Percentiles rank a stretch among this genome's conserved stretches.
These are phyloP conservation scores for Callosobruchus maculatus DNA, from an alignment of 2,888 invertebrate genomes.

Conservation along the genomic window DNA sequence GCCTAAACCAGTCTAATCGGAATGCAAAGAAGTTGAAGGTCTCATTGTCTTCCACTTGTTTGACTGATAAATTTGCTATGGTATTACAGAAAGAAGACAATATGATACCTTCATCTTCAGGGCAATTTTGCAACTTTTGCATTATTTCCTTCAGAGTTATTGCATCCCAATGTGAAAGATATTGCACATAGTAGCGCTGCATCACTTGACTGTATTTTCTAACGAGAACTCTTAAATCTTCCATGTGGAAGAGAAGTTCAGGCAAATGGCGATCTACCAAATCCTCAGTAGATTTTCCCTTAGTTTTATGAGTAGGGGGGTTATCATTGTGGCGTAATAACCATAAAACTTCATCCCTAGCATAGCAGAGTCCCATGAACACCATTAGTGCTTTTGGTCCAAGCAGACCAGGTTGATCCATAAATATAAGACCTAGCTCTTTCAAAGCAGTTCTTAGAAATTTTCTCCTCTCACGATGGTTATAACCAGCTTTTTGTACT, in stretches of 20 bases:
- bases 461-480: conserved; percentile 93
- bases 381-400: conserved; percentile 97
- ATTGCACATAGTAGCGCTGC: conserved; percentile 96
- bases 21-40: conserved; percentile 93
- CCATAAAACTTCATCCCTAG: conserved; percentile 97
- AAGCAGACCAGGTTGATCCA: conserved; percentile 95
- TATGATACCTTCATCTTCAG: conserved; percentile 94
- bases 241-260: conserved; percentile 96
- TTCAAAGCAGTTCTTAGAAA: conserved; percentile 93
- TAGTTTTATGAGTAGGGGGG: conserved; percentile 82
- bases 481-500: conserved; percentile 83
- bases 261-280: conserved; percentile 94
- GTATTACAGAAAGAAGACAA: conserved; percentile 89
- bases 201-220: conserved; percentile 77
- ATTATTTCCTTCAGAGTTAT: conserved; percentile 81
- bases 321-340: conserved; percentile 93
- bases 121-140: conserved; percentile 78
- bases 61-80: conserved; percentile 79
- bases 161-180: conserved; percentile 93
- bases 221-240: conserved; percentile 90
- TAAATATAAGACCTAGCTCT: conserved; percentile 90
- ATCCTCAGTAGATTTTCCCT: conserved; percentile 83
- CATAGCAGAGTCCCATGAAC: conserved; percentile 92
- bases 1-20: conserved; percentile 90
- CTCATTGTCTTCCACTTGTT: conserved; percentile 95